Evolutionary conservation across 2,888 invertebrate genomes (phyloP).

Genomic region (Brachypalpus laphriformis): DNA sequence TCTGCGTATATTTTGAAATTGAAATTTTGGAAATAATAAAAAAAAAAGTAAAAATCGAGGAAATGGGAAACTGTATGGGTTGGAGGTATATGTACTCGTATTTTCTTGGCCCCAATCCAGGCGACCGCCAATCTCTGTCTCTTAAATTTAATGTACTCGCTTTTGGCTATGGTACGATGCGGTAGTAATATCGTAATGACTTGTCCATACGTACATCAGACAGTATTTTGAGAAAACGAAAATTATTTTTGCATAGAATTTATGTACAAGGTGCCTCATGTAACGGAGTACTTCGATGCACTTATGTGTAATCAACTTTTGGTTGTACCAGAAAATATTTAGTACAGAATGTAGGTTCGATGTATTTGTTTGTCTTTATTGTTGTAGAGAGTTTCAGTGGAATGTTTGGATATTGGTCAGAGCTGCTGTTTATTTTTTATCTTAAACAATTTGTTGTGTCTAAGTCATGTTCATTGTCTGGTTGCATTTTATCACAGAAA

Average conservation of each 20-base stretch:
- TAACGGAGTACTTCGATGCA: neutral
- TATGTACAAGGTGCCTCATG: constrained; percentile 27
- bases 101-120: constrained; percentile 67
- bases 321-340: neutral
- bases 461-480: too few relatives aligned
- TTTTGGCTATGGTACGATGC: constrained; percentile 40
- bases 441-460: too few relatives aligned
- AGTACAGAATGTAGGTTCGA: too few relatives aligned
- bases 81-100: neutral
- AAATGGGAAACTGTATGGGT: neutral
- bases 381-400: too few relatives aligned
- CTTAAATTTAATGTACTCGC: constrained; percentile 69
- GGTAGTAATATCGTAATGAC: constrained; percentile 63
- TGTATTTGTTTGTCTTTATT: too few relatives aligned
- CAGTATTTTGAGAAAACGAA: constrained; percentile 51
- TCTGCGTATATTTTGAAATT: constrained; percentile 44
- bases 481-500: too few relatives aligned
- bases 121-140: constrained; percentile 70
- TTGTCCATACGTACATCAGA: constrained; percentile 53
- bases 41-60: neutral
- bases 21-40: constrained; percentile 34
- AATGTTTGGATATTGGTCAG: too few relatives aligned
- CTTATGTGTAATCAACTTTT: neutral
- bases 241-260: constrained; percentile 1
- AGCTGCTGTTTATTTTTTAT: too few relatives aligned